phyloP scores from a whole-genome alignment of 2,888 invertebrate genomes.

The Andrena minutula region DNA sequence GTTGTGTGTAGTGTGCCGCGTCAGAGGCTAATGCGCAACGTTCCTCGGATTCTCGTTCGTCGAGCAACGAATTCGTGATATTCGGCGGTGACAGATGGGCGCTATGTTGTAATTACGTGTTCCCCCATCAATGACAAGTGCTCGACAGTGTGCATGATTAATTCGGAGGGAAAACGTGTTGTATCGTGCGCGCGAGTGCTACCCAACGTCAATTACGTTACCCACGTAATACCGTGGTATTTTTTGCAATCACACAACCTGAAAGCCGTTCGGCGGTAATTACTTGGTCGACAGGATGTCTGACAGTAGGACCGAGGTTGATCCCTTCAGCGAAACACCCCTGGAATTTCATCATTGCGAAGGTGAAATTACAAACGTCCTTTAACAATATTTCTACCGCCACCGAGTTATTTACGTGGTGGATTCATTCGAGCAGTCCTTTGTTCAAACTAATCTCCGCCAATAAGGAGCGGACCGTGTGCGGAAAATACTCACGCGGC shows the following conservation, averaged over 20 bases:
- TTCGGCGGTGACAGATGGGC: constrained; percentile 25
- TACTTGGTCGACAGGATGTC: constrained; percentile 73
- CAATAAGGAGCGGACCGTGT: not conserved
- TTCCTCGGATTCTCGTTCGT: not conserved
- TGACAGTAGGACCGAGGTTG: constrained; percentile 73
- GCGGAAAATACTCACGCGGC: constrained; percentile 13
- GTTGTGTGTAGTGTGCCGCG: not conserved
- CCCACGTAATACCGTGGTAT: not conserved
- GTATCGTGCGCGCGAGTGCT: not conserved
- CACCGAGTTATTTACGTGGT: not conserved
- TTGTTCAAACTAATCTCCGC: not conserved
- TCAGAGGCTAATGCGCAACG: not conserved
- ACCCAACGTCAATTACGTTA: constrained; percentile 8
- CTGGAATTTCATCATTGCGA: constrained; percentile 75
- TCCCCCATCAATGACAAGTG: constrained; percentile 22
- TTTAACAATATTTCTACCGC: not conserved
- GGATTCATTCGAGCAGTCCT: not conserved
- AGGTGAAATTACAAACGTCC: constrained; percentile 71
- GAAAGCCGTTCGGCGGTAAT: constrained; percentile 16
- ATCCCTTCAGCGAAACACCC: constrained; percentile 81
- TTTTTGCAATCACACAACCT: constrained; percentile 11
- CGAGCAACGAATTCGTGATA: constrained; percentile 22
- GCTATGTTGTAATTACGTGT: constrained; percentile 10
- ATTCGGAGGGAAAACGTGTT: not conserved
- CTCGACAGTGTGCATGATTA: constrained; percentile 2